These are phyloP conservation scores for Anas flavirostris DNA, from an alignment of 2,797 vertebrate genomes.

Conservation along the genomic window DNA sequence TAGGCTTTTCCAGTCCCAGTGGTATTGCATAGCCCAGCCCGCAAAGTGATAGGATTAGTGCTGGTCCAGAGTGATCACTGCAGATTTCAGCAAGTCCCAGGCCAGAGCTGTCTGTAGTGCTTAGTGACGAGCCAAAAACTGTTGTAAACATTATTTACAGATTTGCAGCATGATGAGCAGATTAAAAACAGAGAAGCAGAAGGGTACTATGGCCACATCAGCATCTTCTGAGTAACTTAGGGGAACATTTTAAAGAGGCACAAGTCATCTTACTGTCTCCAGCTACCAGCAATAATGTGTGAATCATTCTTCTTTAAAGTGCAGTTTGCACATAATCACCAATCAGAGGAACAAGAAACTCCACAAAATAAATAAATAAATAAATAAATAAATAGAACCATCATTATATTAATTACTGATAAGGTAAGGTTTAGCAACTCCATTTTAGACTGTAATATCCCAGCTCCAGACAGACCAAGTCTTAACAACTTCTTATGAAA, in stretches of 20 bases:
- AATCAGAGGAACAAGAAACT: background rate
- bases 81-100: background rate
- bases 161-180: background rate
- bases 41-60: background rate
- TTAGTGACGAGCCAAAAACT: background rate
- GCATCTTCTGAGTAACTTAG: background rate
- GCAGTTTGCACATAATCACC: background rate
- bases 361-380: background rate
- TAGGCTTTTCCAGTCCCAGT: background rate
- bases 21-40: background rate
- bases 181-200: background rate
- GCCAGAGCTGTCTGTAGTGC: background rate
- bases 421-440: background rate
- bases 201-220: background rate
- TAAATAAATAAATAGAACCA: background rate
- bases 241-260: background rate
- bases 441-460: background rate
- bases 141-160: background rate
- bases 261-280: background rate
- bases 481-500: background rate
- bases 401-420: constrained; percentile 34
- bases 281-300: background rate
- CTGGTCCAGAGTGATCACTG: background rate
- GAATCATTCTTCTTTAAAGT: constrained; percentile 40
- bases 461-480: background rate